Evolutionary conservation across 2,113 vertebrate species (phyloP), one percentile per base, ranked within the genome.

Genomic region (Coryphaenoides rupestris): DNA sequence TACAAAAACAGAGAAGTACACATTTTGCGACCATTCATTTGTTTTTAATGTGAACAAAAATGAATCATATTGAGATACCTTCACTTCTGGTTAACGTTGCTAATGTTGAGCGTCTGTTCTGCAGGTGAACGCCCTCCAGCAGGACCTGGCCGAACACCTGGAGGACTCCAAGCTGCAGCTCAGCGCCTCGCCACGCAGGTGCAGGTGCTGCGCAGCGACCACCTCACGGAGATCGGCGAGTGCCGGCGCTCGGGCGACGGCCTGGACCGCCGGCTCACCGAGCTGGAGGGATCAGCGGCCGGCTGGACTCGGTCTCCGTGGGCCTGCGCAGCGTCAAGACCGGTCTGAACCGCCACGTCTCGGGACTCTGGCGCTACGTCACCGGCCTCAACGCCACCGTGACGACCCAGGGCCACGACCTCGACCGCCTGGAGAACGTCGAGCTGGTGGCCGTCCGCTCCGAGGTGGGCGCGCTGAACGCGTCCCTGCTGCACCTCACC

Each of bases 261-360:
- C 1, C 83, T 96, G 60, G 88, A 93, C 26, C 87, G 82, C 3
- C 89, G 95, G 17, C 24, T 97, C 52, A 85, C 89, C 58, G 93
- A 92, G 64, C 86, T 96, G 58, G 96, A 97, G 73, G 92, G 89
- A 79, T 94, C 28, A 96, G 94, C 19, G 86, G 89, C 46, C 90
- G 91, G 57, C 66, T 95, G 28, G 92, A 95, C 64, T 83, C 82
- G 0, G 86, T 96, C 24, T 90, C 93, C 0, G 88, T 88, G 1
- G 91, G 86, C 54, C 84, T 98, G 72, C 87, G 88, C 23, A 89
- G 75, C 54, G 90, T 97, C 58, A 93, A 91, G 0, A 91, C 94
- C 5, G 93, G 92, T 55, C 92, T 98, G 64, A 87, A 89, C 78
- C 86, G 80, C 55, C 95, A 97, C 0, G 89, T 98, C 47, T 90